Evolutionary conservation across 2,888 invertebrate species (phyloP), one percentile per base, ranked within the genome.

Genomic region (Scelioninae gen. 2): DNA sequence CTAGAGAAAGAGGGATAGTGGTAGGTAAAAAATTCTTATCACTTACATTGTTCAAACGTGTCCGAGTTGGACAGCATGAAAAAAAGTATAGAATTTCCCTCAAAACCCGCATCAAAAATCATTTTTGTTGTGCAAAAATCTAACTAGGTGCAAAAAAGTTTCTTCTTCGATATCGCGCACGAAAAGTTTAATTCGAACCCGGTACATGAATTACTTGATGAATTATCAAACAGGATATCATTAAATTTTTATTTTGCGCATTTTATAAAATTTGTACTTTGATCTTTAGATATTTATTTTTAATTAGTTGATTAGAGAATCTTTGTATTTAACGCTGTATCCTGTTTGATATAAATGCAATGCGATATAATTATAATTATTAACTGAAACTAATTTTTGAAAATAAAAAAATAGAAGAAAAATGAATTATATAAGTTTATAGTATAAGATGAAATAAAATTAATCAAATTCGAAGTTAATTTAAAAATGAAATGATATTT

Each of bases 61-160:
- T 82, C 83, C 84, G 79, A 81, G 81, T 76, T 78, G 79, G 84
- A 84, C 83, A 81, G 84, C 84, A 81, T 85, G 85, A 79, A 82
- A 86, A 85, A 84, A 84, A 84, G 82, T 76, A 76, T 78, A 80
- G 77, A 84, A 80, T 81, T 84, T 81, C 81, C 82, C 84, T 83
- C 83, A 85, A 85, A 85, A 84, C 82, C 78, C 78, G 80, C 79
- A 72, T 78, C 77, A 81, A 86, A 86, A 82, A 78, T 80, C 79
- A 74, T 63, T 76, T 73, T 74, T 61, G 77, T 76, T 78, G 80
- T 78, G 79, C 76, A 77, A 79, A 80, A 82, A 83, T 74, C 78
- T 75, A 79, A 53, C 76, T 73, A 77, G 74, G 77, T 78, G 78
- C 76, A 74, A 76, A 76, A 53, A 73, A 78, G 3, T 25, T 52